Percentiles rank a stretch among this genome's conserved stretches.
These are phyloP conservation scores for Irena cyanogastra DNA, from an alignment of 2,113 vertebrate species.

Conservation along the genomic window DNA sequence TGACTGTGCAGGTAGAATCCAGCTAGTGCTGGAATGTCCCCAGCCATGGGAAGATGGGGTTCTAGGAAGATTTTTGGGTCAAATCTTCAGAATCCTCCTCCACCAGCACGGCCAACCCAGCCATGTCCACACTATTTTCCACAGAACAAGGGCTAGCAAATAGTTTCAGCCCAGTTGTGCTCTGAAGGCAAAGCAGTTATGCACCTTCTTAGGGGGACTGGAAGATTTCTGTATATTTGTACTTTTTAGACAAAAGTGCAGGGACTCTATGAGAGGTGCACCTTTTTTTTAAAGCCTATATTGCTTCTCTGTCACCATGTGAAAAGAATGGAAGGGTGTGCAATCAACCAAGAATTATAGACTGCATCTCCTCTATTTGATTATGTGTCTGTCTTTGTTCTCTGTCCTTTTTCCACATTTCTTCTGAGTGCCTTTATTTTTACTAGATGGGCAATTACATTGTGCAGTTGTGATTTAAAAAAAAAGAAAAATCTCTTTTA, in stretches of 20 bases:
- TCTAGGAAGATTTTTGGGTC: not conserved
- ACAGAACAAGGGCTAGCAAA: not conserved
- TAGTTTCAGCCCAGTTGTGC: rapidly evolving
- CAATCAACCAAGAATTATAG: not conserved
- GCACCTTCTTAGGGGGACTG: not conserved
- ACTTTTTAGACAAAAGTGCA: not conserved
- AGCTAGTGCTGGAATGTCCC: not conserved
- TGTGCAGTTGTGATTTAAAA: too few species aligned
- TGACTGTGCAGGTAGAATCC: not conserved
- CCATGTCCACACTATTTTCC: rapidly evolving
- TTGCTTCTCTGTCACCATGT: not conserved
- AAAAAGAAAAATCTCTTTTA: too few species aligned
- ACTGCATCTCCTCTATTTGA: not conserved
- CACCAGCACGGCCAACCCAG: rapidly evolving
- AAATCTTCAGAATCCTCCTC: not conserved
- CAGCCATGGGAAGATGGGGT: rapidly evolving
- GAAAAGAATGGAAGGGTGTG: not conserved
- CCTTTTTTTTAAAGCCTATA: not conserved
- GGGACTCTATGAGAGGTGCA: not conserved
- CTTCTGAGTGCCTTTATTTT: not conserved
- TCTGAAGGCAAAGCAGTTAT: not conserved
- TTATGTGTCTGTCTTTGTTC: not conserved
- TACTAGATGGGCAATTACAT: not conserved
- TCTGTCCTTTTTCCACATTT: not conserved
- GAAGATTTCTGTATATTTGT: not conserved